Evolutionary conservation across 2,888 invertebrate species (phyloP), one percentile per base, ranked within the genome.

Genomic region (Synergus itoensis): DNA sequence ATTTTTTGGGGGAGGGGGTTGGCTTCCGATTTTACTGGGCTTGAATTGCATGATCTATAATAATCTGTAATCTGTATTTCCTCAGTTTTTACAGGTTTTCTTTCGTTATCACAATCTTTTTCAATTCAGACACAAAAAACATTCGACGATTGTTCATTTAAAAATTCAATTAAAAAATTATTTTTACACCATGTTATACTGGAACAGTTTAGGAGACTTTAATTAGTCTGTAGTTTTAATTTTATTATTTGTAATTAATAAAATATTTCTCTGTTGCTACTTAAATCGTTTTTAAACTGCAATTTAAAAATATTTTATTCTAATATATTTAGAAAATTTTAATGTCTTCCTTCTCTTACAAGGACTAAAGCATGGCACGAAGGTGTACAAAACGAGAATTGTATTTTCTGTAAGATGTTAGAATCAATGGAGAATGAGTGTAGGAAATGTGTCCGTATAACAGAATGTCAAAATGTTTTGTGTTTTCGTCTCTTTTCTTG

Each of bases 401-500:
- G n/a, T 43, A 1, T 45, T 67, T 65, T 65, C 9, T 8, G 16
- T 65, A 53, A 73, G 14, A 53, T 73, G 45, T 67, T 69, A 69
- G 48, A 45, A 53, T 73, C 53, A 36, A 73, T 53, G 73, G 40
- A 53, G 73, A 73, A 57, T 73, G 73, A 73, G 36, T 40, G 53
- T 57, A 53, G 40, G n/a, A 57, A 73, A 57, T 57, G 40, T 57
- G 53, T 73, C 53, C 48, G 53, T 12, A 69, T 69, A 73, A 73
- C 53, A 73, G 36, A 73, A 48, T 57, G 73, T 57, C 73, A 73
- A 57, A 73, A 73, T 73, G 79, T 79, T 73, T 63, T 75, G 75
- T 78, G 81, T 89, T 89, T 84, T 90, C 88, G 88, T 91, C 89
- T 91, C 90, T 91, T 91, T 90, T 91, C 89, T 89, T 89, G 90